A percentile compares a stretch with the other conserved stretches of the same genome.
These are phyloP conservation scores for Lepilemur septentrionalis DNA, from an alignment of 2,797 vertebrate genomes.

Conservation along the genomic window DNA sequence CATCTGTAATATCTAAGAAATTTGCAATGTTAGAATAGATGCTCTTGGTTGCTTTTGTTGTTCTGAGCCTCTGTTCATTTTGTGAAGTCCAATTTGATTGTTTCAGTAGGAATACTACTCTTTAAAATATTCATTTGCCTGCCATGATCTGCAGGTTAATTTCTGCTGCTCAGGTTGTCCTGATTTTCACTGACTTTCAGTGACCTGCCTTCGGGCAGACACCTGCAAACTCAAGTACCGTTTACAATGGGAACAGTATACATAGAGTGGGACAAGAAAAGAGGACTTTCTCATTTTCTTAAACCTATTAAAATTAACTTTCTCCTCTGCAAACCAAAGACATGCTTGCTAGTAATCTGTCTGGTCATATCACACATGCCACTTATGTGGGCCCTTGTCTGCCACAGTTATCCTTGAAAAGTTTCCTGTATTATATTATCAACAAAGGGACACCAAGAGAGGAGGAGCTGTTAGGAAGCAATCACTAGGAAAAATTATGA, in stretches of 20 bases:
- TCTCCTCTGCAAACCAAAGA: slow-evolving; percentile 65
- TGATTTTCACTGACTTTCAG: slow-evolving; percentile 31
- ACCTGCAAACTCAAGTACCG: slow-evolving; percentile 40
- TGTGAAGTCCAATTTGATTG: slow-evolving; percentile 17
- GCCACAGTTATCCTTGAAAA: background rate
- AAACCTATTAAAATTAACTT: slow-evolving; percentile 50
- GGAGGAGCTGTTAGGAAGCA: background rate
- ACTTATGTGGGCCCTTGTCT: slow-evolving; percentile 23
- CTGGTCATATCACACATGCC: slow-evolving; percentile 34
- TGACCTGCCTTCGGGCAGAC: slow-evolving; percentile 63
- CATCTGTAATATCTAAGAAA: slow-evolving; percentile 75
- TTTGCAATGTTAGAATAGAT: slow-evolving; percentile 7
- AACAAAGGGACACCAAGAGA: background rate
- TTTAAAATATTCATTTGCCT: background rate
- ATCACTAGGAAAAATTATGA: background rate
- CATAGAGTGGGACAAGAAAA: background rate
- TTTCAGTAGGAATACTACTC: background rate
- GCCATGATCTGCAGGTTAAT: background rate
- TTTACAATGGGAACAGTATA: background rate
- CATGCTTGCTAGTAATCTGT: slow-evolving; percentile 36
- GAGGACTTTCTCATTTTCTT: slow-evolving; percentile 20
- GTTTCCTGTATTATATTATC: background rate
- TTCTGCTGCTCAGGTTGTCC: slow-evolving; percentile 24
- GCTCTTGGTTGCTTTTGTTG: slow-evolving; percentile 64
- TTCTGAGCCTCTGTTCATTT: slow-evolving; percentile 71